A percentile compares a stretch with the other conserved stretches of the same genome.
phyloP scores from a whole-genome alignment of 2,113 vertebrate genomes.

The Nerophis ophidion region DNA sequence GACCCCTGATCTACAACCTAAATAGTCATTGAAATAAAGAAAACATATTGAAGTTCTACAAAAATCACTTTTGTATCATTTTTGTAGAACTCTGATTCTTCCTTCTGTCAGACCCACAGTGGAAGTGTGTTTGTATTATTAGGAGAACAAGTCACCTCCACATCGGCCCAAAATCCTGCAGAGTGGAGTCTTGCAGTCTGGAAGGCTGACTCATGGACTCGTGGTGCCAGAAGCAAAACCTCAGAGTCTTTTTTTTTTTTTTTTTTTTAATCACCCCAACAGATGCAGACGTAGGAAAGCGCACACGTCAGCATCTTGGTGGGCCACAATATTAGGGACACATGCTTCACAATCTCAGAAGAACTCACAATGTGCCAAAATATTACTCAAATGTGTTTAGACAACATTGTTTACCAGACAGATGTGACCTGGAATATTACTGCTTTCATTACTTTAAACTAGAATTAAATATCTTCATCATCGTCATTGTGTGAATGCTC shows the following conservation, averaged over 20 bases:
- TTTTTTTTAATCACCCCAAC: slow-evolving; percentile 31
- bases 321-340: neutral
- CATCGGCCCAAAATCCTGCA: slow-evolving; percentile 13
- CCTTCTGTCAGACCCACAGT: neutral
- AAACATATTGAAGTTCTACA: no score
- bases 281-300: slow-evolving; percentile 10
- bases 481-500: no score
- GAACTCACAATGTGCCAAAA: no score
- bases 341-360: neutral
- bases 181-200: slow-evolving; percentile 46
- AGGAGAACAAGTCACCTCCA: neutral
- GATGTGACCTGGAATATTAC: no score
- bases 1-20: no score
- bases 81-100: no score
- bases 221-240: slow-evolving; percentile 35
- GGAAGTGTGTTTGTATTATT: slow-evolving; percentile 6
- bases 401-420: no score
- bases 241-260: slow-evolving; percentile 23
- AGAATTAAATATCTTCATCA: no score
- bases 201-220: slow-evolving; percentile 39
- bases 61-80: no score
- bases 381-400: no score
- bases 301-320: slow-evolving; percentile 24
- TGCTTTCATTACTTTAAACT: no score
- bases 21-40: no score